Base-by-base conservation (phyloP, 2,113 vertebrate genomes). In the Tachysurus fulvidraco region DNA sequence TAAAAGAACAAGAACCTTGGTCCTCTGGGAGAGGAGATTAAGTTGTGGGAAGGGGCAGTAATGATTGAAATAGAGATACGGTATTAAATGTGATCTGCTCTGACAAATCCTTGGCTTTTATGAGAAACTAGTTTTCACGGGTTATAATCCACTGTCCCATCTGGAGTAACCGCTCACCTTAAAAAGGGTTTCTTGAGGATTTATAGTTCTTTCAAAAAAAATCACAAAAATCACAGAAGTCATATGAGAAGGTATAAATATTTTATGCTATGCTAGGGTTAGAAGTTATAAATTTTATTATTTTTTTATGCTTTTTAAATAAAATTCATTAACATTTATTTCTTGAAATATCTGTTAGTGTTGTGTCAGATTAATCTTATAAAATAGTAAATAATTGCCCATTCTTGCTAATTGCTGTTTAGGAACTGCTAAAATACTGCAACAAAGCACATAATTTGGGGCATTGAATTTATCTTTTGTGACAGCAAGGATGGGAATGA, bases 31-130 rank as follows among this genome's bases (percentile, higher is more conserved):
- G 44, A 52, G 52, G 46, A 64, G 85, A 84, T 81, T 84, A 84
- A 71, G 85, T 77, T 69, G 52, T 64, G 55, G 57, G 21, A 60
- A 64, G 84, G 59, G 46, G 19, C 19, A 83, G 81, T 73, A 77
- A 78, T 84, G 87, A 90, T 81, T 86, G 87, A 88, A 90, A 86
- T 77, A 84, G 57, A 90, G 87, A 83, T 86, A 55, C 28, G 79
- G 87, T 76, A 88, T 86, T 84, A 86, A 54, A 76, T 76, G 73
- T 76, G 44, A 76, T 76, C 73, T 83, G 46, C 46, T 52, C 54
- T 67, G 10, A 86, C 84, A 88, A 89, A 89, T 80, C 83, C 71
- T 77, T 76, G 55, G 78, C 80, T 78, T 78, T 78, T 78, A 78
- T 54, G 25, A 52, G 50, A 78, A 78, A 76, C 44, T 50, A 50